A percentile compares a stretch with the other conserved stretches of the same genome.
Conservation (phyloP, 1,140 invertebrate species). For the Pseudomyrmex flavicornis region DNA sequence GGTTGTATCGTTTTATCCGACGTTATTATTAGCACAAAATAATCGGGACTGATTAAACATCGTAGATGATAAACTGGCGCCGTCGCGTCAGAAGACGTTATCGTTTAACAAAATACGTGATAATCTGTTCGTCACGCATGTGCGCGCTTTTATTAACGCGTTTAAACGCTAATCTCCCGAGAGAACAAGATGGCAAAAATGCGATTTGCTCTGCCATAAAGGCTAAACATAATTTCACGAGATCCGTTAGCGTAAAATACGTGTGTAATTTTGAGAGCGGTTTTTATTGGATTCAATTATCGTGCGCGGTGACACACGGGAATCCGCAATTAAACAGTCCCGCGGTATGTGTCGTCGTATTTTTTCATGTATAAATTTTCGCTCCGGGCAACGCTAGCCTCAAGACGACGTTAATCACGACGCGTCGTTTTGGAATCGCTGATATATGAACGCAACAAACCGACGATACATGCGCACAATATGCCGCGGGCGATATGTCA, state of each 20-base stretch:
- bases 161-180: conserved; percentile 15
- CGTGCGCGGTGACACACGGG: conserved; percentile 69
- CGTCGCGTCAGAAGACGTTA: not conserved
- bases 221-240: conserved; percentile 58
- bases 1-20: not conserved
- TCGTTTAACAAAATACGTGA: not conserved
- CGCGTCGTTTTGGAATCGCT: conserved; percentile 68
- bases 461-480: conserved; percentile 68
- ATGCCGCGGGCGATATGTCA: conserved; percentile 52
- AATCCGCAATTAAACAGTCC: conserved; percentile 75
- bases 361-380: conserved; percentile 68
- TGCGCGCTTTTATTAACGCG: conserved; percentile 6
- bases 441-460: conserved; percentile 69
- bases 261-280: conserved; percentile 69
- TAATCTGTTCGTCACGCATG: not conserved
- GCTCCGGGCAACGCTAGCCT: conserved; percentile 52
- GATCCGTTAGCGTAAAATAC: conserved; percentile 32
- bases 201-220: not conserved
- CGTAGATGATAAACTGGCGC: conserved; percentile 4
- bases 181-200: not conserved
- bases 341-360: conserved; percentile 58
- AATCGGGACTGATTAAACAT: conserved; percentile 20
- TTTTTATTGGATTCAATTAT: conserved; percentile 66
- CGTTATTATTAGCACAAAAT: conserved; percentile 7
- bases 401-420: conserved; percentile 74